These are phyloP conservation scores for Pantelozetes paolii DNA, from an alignment of 2,888 invertebrate species.

Conservation along the genomic window DNA sequence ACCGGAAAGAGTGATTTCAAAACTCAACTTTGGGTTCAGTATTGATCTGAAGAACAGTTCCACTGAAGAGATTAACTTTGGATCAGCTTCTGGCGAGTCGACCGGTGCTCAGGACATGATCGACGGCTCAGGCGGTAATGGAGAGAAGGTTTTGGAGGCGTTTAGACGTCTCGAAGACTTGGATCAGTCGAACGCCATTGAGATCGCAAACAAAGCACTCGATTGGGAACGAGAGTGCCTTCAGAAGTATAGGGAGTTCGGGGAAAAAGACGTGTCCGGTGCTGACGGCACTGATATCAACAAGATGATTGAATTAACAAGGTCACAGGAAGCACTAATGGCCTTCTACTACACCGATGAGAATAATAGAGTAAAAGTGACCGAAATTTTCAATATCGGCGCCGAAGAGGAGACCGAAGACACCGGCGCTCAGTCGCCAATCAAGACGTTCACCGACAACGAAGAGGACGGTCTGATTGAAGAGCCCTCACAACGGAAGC, in stretches of 20 bases:
- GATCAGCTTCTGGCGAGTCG: background rate
- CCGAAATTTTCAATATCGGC: slow-evolving; percentile 76
- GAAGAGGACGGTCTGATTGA: slow-evolving; percentile 37
- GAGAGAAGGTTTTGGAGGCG: slow-evolving; percentile 43
- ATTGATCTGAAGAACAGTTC: slow-evolving; percentile 55
- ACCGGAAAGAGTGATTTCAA: slow-evolving; percentile 55
- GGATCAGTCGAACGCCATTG: slow-evolving; percentile 45
- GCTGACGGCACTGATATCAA: slow-evolving; percentile 57
- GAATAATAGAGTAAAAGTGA: slow-evolving; percentile 75
- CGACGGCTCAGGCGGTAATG: background rate
- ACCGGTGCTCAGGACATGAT: background rate
- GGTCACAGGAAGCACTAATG: slow-evolving; percentile 80
- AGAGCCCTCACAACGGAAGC: background rate
- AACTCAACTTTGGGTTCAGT: slow-evolving; percentile 62
- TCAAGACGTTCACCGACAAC: background rate
- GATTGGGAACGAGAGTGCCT: slow-evolving; percentile 46
- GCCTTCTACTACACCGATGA: slow-evolving; percentile 78
- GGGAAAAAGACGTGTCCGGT: background rate
- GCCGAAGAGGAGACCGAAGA: slow-evolving; percentile 12
- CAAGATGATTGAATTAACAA: slow-evolving; percentile 64
- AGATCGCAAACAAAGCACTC: slow-evolving; percentile 47
- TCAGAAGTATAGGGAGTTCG: slow-evolving; percentile 34
- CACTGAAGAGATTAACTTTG: background rate
- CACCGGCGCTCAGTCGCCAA: background rate
- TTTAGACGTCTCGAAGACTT: slow-evolving; percentile 40